phyloP scores from a whole-genome alignment of 2,888 invertebrate species.

The Chymomyza procnemis region DNA sequence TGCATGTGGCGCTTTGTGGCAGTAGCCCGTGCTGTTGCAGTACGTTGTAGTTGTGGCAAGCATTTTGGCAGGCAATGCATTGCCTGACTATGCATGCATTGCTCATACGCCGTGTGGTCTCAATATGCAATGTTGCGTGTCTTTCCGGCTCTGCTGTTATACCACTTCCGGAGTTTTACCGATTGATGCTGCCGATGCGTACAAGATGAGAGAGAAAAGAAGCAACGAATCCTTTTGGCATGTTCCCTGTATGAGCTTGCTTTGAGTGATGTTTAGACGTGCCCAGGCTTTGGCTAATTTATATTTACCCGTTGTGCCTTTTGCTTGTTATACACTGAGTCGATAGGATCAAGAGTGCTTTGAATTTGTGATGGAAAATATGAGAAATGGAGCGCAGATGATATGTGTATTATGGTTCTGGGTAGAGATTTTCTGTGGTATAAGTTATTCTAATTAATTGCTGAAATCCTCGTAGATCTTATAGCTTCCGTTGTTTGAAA shows the following conservation, averaged over 20 bases:
- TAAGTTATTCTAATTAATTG: too few species aligned
- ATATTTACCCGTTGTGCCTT: background rate
- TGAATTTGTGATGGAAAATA: too few species aligned
- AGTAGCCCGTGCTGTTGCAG: background rate
- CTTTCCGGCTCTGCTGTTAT: conserved; percentile 51
- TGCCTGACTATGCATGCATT: conserved; percentile 21
- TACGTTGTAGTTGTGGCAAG: conserved; percentile 28
- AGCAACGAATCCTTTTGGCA: conserved; percentile 39
- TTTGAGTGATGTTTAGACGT: conserved; percentile 12
- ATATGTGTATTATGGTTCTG: too few species aligned
- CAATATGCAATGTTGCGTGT: conserved; percentile 70
- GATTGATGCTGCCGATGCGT: conserved; percentile 53
- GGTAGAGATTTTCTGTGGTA: too few species aligned
- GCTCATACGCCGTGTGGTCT: conserved; percentile 64
- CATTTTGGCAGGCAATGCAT: conserved; percentile 42
- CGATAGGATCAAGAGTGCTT: too few species aligned
- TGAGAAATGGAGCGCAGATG: too few species aligned
- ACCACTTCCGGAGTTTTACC: conserved; percentile 50
- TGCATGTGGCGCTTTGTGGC: conserved; percentile 28
- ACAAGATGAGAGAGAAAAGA: background rate
- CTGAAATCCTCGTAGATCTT: too few species aligned
- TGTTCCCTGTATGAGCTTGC: conserved; percentile 29
- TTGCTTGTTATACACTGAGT: too few species aligned
- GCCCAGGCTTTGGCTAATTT: conserved; percentile 25
- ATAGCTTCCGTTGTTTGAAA: too few species aligned